A percentile compares a stretch with the other conserved stretches of the same genome.
These are phyloP conservation scores for Ostrea edulis DNA, from an alignment of 1,140 invertebrate species.

Conservation along the genomic window DNA sequence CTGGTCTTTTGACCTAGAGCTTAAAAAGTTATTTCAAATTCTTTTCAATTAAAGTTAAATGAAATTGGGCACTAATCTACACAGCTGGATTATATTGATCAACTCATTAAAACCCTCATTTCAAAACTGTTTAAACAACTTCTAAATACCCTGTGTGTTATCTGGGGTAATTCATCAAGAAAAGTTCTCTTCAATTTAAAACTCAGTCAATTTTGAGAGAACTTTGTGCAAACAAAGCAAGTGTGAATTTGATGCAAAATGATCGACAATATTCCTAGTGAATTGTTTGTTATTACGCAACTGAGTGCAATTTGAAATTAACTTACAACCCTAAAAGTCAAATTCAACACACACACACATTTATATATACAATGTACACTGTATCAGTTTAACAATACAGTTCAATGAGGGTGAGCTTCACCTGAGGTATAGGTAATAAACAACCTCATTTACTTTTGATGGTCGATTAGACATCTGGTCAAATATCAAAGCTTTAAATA, in stretches of 20 bases:
- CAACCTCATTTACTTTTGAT: slow-evolving; percentile 3
- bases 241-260: neutral
- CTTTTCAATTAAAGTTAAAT: slow-evolving; percentile 28
- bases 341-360: no score
- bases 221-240: neutral
- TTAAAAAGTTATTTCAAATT: slow-evolving; percentile 4
- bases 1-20: neutral
- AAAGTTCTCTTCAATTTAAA: neutral
- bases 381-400: no score
- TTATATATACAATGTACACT: no score
- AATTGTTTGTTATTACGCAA: no score
- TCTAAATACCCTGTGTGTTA: neutral
- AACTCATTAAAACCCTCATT: slow-evolving; percentile 14
- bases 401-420: neutral
- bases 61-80: neutral
- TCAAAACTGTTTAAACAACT: slow-evolving; percentile 35
- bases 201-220: neutral
- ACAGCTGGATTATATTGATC: slow-evolving; percentile 1
- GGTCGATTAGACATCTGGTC: slow-evolving; percentile 18
- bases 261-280: neutral
- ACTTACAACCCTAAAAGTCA: no score
- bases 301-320: no score
- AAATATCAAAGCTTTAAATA: slow-evolving; percentile 8
- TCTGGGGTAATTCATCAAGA: neutral
- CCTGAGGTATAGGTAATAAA: neutral